Evolutionary conservation across 2,888 invertebrate species (phyloP), one percentile per base, ranked within the genome.

Genomic region (Polydrusus tereticollis): DNA sequence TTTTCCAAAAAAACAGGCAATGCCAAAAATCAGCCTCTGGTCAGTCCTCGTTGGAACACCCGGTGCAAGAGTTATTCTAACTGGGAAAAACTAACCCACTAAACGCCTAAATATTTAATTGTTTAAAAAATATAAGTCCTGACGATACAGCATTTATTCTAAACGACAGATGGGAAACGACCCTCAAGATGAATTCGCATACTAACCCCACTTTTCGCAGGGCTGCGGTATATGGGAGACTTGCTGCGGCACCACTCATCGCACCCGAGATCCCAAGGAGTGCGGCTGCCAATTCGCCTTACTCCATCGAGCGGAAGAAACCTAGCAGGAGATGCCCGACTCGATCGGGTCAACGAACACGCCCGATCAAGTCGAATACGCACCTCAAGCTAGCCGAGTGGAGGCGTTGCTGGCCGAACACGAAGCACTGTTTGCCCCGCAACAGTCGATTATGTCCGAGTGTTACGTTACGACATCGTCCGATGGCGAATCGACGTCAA

Each of bases 271-370:
- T 78, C 90, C 92, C 79, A 92, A 94, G 85, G 95, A 95, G 87
- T 95, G 95, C 86, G 94, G 94, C 87, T 95, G 95, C 89, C 94
- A 95, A 87, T 95, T 95, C 88, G 94, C 94, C 83, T 89, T 95
- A 84, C 91, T 95, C 84, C 95, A 95, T 88, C 92, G 94, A 84
- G 95, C 91, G 81, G 93, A 92, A 84, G 91, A 91, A 86, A 90
- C 90, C 84, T 90, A 91, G 79, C 91, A 91, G 83, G 45, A 69
- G 59, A 43, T 38, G 33, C 45, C 60, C 69, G 72, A 50, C 69
- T 63, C 63, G 58, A 47, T 60, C 47, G 69, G 38, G 26, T 55
- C 43, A 5, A 43, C 59, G 58, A 59, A 71, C 20, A 29, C 59
- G n/a, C 41, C 73, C 67, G 73, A 69, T 57, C 69, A 62, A 66